Conservation (phyloP, 1,140 invertebrate genomes). For the Ctenoplectra terminalis region DNA sequence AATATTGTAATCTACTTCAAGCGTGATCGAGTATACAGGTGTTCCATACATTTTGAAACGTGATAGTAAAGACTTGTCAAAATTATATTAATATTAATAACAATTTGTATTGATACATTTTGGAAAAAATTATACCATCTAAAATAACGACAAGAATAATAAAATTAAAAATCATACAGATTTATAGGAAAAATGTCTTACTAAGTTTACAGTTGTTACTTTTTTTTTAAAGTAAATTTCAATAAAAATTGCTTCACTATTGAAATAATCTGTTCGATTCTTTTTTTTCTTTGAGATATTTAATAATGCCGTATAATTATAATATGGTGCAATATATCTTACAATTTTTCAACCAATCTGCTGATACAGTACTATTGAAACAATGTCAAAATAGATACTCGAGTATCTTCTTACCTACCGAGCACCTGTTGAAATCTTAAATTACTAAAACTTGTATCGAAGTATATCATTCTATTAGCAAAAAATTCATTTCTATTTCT, state of each 20-base stretch:
- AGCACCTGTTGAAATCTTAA: neutral
- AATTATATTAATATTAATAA: neutral
- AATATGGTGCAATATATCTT: neutral
- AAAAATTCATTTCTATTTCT: slow-evolving; percentile 13
- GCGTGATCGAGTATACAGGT: neutral
- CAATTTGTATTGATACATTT: neutral
- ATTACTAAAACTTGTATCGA: neutral
- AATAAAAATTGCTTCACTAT: neutral
- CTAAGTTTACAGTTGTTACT: neutral
- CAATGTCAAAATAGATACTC: neutral
- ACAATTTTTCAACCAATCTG: neutral
- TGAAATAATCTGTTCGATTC: too few relatives aligned
- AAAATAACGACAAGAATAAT: neutral
- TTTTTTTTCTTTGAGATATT: too few relatives aligned
- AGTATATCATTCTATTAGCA: neutral
- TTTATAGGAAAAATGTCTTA: neutral
- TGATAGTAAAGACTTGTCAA: neutral
- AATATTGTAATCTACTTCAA: neutral
- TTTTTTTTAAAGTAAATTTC: neutral
- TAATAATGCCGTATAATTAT: too few relatives aligned
- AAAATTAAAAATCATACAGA: neutral
- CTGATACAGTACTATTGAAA: neutral
- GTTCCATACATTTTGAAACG: neutral
- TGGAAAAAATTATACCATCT: neutral
- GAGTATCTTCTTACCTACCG: too few relatives aligned